These are phyloP conservation scores for Haliclona indistincta DNA, from an alignment of 37 sponge, comb jelly and placozoan species.

Conservation along the genomic window DNA sequence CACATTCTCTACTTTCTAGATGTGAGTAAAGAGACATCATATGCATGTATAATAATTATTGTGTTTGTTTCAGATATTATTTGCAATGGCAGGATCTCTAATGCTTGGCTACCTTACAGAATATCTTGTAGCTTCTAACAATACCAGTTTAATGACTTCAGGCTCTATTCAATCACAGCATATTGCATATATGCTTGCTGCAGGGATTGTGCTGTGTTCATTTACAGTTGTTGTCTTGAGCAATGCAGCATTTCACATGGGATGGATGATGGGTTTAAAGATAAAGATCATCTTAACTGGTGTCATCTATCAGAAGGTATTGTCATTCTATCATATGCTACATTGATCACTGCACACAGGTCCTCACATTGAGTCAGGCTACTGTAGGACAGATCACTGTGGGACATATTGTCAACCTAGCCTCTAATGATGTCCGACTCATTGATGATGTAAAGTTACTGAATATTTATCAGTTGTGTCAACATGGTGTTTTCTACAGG, in stretches of 20 bases:
- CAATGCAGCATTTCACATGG: slow-evolving; percentile 23
- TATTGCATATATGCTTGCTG: not conserved
- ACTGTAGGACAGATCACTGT: slow-evolving; percentile 46
- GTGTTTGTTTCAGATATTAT: not conserved
- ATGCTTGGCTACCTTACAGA: slow-evolving; percentile 7
- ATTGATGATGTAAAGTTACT: slow-evolving; percentile 72
- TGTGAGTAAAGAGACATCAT: no score
- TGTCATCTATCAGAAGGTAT: slow-evolving; percentile 68
- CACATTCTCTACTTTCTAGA: no score
- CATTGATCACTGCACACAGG: slow-evolving; percentile 24
- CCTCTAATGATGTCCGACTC: slow-evolving; percentile 78
- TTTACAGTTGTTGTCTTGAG: slow-evolving; percentile 15
- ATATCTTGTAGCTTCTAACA: not conserved
- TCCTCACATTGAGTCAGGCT: slow-evolving; percentile 47
- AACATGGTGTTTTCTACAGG: no score
- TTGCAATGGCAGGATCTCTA: not conserved
- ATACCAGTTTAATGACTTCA: not conserved
- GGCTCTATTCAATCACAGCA: not conserved
- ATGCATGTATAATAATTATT: no score
- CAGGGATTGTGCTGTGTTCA: slow-evolving; percentile 33
- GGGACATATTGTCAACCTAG: slow-evolving; percentile 76
- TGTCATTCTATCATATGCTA: no score
- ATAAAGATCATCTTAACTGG: slow-evolving; percentile 36
- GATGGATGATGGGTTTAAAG: slow-evolving; percentile 40
- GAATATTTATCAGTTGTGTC: no score